phyloP scores from a whole-genome alignment of 2,888 invertebrate species.

The Diaperis boleti region DNA sequence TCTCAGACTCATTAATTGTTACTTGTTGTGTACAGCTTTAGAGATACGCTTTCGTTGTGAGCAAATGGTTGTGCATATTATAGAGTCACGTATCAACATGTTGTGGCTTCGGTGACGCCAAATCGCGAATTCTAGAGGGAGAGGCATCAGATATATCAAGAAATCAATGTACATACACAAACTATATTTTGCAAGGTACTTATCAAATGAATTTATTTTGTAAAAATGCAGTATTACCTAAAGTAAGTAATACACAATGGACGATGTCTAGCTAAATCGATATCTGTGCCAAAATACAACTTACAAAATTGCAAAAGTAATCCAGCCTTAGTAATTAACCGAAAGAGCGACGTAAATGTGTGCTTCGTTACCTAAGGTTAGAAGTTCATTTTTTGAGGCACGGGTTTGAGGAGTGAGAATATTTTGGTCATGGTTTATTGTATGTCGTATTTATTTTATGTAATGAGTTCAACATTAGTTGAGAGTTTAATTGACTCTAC shows the following conservation, averaged over 20 bases:
- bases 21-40: conserved; percentile 65
- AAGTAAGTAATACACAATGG: conserved; percentile 40
- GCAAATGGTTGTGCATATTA: conserved; percentile 66
- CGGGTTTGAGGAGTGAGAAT: too few relatives aligned
- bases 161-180: conserved; percentile 51
- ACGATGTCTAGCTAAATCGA: conserved; percentile 45
- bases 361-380: conserved; percentile 3
- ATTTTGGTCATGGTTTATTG: too few relatives aligned
- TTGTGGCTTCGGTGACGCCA: conserved; percentile 60
- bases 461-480: too few relatives aligned
- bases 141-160: conserved; percentile 58
- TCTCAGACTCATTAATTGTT: conserved; percentile 58
- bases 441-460: too few relatives aligned
- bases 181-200: conserved; percentile 51
- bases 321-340: conserved; percentile 22
- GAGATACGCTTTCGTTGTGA: conserved; percentile 59
- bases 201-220: conserved; percentile 58
- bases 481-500: too few relatives aligned
- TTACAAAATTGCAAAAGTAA: conserved; percentile 8
- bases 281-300: conserved; percentile 53
- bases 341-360: conserved; percentile 32
- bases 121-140: conserved; percentile 63
- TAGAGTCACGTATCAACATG: conserved; percentile 56
- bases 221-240: conserved; percentile 59
- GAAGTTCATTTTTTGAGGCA: too few relatives aligned